Evolutionary conservation across 1,140 invertebrate genomes (phyloP), one percentile per base, ranked within the genome.

Genomic region (Magallana ariakensis): DNA sequence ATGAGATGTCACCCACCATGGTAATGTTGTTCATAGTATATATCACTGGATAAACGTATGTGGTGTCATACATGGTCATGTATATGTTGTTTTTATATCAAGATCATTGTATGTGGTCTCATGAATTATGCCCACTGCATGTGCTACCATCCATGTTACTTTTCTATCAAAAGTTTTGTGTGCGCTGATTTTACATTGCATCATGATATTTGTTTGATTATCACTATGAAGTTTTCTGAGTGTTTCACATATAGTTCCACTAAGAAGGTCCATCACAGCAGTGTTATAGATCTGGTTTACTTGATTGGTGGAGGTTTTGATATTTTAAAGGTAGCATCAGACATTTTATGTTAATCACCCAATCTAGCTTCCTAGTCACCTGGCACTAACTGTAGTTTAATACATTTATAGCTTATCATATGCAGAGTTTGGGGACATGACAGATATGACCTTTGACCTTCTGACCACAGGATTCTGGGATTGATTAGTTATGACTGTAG

Each of bases 401-500:
- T n/a, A 60, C 58, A 60, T 13, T 46, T 46, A 46, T 60, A 6
- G 58, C 58, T 60, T 75, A 75, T 5, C 22, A 75, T 46, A 46
- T 75, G 66, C 66, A 46, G 10, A 75, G 22, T 75, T 11, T 26
- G 66, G 66, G 66, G 6, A 26, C 11, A 75, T 19, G 13, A 75
- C 66, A 26, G 66, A 75, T 75, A 33, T 75, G 66, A 75, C 66
- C 66, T 75, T 46, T 26, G 66, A 33, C 22, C 58, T 62, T n/a
- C 33, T 9, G 66, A 75, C 66, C 22, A 6, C 22, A 26, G 66
- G 58, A 60, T 75, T 75, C 7, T 19, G 26, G 66, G 66, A 75
- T 75, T 13, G 13, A 13, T 46, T 75, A 75, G 66, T 75, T 75
- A 26, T 75, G 66, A 75, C 66, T 75, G 66, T 75, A 75, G 66